Evolutionary conservation across 2,113 vertebrate genomes (phyloP), one percentile per base, ranked within the genome.

Genomic region (Stigmatopora nigra): DNA sequence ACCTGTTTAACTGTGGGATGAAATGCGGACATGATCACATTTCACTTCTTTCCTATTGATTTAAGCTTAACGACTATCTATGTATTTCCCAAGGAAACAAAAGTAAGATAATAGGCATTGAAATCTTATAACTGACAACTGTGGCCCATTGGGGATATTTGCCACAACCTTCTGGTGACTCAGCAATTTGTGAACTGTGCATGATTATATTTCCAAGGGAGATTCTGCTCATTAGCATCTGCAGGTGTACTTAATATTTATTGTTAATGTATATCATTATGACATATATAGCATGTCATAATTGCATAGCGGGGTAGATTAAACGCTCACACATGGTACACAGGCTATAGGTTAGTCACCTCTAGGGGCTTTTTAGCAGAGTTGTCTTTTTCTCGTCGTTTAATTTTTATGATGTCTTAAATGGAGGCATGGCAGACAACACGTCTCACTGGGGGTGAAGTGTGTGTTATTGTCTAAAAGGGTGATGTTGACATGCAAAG

Each of bases 401-500:
- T 65, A 51, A 52, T 72, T 78, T 83, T 83, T 71, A 74, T 74
- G 71, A 74, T 56, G 61, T 22, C 72, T 80, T 77, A 76, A 75
- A 72, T 45, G 36, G 58, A 46, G 64, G 41, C 19, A n/a, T 52
- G 51, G 36, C 17, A 66, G 76, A 76, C 63, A 64, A 63, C 66
- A 57, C 63, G 62, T 69, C 67, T 80, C 60, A 41, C 17, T 31
- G 38, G 9, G 58, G 36, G 38, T 19, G 16, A 59, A 35, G 36
- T 38, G 58, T 60, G 58, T 22, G 22, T 56, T 55, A 13, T 55
- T 55, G 20, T 55, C 25, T 20, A 31, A 55, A 20, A 69, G 67
- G 73, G 63, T 73, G 82, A 53, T 63, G 75, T 84, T 78, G 81
- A 85, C 72, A 72, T 74, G 76, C 68, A 64, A 25, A 64, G 67